These are phyloP conservation scores for Bambusicola thoracicus DNA, from an alignment of 2,113 vertebrate species.

Conservation along the genomic window DNA sequence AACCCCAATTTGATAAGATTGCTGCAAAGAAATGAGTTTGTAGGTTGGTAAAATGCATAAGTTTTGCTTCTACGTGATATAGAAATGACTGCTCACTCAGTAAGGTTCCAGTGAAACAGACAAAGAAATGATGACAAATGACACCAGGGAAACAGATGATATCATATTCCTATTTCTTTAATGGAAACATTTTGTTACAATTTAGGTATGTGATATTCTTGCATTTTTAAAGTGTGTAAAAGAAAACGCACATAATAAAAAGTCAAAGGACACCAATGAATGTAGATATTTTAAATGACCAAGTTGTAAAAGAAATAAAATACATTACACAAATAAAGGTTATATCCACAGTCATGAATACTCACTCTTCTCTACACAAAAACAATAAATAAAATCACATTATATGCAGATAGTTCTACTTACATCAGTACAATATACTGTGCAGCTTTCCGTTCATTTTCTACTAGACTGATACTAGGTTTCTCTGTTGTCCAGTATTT, in stretches of 20 bases:
- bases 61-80: not conserved
- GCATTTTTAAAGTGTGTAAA: slow-evolving; percentile 78
- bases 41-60: not conserved
- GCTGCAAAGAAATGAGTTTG: not conserved
- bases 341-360: slow-evolving; percentile 85
- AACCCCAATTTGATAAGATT: not conserved
- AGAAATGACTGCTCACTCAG: not conserved
- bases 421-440: slow-evolving; percentile 84
- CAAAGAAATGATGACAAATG: not conserved
- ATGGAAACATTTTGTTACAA: slow-evolving; percentile 81
- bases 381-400: slow-evolving; percentile 92
- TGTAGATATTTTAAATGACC: slow-evolving; percentile 72
- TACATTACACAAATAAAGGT: slow-evolving; percentile 79
- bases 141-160: not conserved
- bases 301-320: slow-evolving; percentile 77
- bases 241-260: slow-evolving; percentile 79
- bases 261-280: slow-evolving; percentile 73
- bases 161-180: slow-evolving; percentile 77
- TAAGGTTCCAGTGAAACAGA: not conserved
- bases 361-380: slow-evolving; percentile 80
- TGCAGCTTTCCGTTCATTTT: slow-evolving; percentile 60
- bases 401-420: slow-evolving; percentile 91
- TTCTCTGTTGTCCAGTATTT: slow-evolving; percentile 43
- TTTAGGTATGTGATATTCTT: slow-evolving; percentile 77
- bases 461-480: slow-evolving; percentile 27